Evolutionary conservation across 2,113 vertebrate species (phyloP).

Genomic region (Etheostoma spectabile): DNA sequence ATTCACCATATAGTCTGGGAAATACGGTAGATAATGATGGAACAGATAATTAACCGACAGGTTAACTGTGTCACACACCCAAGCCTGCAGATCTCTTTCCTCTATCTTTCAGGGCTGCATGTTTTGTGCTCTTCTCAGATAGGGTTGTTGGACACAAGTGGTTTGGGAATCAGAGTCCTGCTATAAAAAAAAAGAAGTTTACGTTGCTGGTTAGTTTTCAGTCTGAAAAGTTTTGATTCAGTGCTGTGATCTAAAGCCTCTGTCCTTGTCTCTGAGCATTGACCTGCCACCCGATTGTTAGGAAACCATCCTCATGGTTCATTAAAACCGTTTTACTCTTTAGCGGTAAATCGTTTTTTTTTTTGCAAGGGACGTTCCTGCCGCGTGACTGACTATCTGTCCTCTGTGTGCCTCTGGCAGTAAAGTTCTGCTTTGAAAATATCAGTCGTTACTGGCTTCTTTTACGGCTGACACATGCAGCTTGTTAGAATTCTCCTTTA

Average conservation of each 20-base stretch:
- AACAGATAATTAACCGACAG: not conserved
- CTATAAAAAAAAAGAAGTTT: not conserved
- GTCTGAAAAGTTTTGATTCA: not conserved
- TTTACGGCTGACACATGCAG: not conserved
- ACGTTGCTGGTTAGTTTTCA: not conserved
- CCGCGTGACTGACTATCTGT: conserved; percentile 6
- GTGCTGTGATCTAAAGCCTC: not conserved
- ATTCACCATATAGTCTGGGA: not conserved
- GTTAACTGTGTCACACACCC: too few relatives aligned
- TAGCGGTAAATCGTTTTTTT: not conserved
- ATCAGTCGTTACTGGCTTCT: not conserved
- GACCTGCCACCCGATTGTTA: not conserved
- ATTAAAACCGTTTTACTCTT: not conserved
- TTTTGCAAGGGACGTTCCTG: not conserved
- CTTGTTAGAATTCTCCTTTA: not conserved
- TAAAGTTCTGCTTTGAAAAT: conserved; percentile 6
- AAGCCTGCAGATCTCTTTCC: not conserved
- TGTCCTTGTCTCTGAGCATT: not conserved
- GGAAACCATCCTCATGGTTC: not conserved
- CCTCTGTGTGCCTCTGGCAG: not conserved
- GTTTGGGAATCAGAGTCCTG: not conserved
- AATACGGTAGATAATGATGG: too few relatives aligned
- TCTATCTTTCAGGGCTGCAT: not conserved
- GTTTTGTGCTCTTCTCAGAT: not conserved
- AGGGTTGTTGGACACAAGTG: not conserved